Conservation (phyloP, 2,113 vertebrate species). For the Desmodus rotundus region DNA sequence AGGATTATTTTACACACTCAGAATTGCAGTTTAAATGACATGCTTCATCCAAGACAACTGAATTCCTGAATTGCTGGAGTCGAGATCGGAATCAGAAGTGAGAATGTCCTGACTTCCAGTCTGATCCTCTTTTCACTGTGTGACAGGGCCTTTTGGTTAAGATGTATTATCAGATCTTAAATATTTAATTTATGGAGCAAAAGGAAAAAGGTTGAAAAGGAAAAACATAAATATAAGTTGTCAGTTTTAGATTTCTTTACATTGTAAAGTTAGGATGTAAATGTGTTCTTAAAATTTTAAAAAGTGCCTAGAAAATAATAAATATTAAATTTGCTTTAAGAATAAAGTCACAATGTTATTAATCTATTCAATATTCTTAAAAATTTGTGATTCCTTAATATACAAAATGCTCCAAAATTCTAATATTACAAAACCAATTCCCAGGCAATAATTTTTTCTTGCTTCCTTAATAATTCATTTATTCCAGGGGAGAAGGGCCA, state of each 20-base stretch:
- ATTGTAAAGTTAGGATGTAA: constrained; percentile 15
- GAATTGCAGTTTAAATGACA: background rate
- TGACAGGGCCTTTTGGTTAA: background rate
- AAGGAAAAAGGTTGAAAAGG: background rate
- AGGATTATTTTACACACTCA: background rate
- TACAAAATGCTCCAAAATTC: constrained; percentile 20
- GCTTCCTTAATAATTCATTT: constrained; percentile 50
- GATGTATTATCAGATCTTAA: background rate
- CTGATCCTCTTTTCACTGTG: background rate
- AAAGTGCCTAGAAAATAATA: background rate
- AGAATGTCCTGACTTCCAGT: background rate
- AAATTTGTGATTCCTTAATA: background rate
- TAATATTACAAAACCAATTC: background rate
- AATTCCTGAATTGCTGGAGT: background rate
- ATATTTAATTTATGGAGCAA: constrained; percentile 26
- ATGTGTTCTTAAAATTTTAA: background rate
- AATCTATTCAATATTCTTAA: background rate
- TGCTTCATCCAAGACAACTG: background rate
- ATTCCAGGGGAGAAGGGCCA: constrained; percentile 93
- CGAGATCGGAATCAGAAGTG: background rate
- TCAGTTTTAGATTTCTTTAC: background rate
- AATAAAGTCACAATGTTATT: background rate
- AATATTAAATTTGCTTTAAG: constrained; percentile 34
- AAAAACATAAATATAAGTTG: background rate
- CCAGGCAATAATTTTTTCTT: constrained; percentile 5